Base-by-base conservation (phyloP, 2,797 vertebrate genomes). In the Amblyopsis hoosieri region DNA sequence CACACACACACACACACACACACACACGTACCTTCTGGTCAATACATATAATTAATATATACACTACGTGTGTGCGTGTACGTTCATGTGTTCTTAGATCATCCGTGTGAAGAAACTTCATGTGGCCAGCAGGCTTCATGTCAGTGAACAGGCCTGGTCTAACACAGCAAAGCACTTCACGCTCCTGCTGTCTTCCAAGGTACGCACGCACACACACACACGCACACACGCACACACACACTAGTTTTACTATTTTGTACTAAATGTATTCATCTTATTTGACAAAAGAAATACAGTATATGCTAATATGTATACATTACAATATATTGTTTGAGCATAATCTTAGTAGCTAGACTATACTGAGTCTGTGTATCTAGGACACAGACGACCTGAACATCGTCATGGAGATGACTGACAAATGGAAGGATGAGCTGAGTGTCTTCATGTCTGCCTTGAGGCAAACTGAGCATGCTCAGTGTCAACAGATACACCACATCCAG, bases 41-140 rank as follows among this genome's bases (percentile, higher is more conserved):
- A 37, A 37, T 37, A 37, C 9, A 37, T 15, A 23, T 9, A n/a
- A 15, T 50, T 5, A 50, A 50, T 50, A 17, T 13, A 54, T 17
- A 15, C 15, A 50, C 1, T 13, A 15, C 46, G 9, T 47, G 12
- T 57, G 8, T 45, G 12, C 11, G 10, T 51, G 12, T 45, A 6
- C 72, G 62, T 66, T 82, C 84, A 62, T 62, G 7, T 72, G 15
- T n/a, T 48, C 12, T 69, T 83, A 98, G 96, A 89, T 96, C 72
- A 93, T 95, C 76, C 87, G 89, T 64, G 83, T 89, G 67, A 95
- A 95, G 75, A 90, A 90, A 68, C 86, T 98, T 57, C 83, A 89
- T 13, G 37, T 94, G 72, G 82, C 94, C 69, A 85, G 65, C 67
- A 91, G 62, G 66, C 91, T 98, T 47, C 90, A 93, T 55, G 45